Base-by-base conservation (phyloP, 2,888 invertebrate species). In the Metallyticus violacea region DNA sequence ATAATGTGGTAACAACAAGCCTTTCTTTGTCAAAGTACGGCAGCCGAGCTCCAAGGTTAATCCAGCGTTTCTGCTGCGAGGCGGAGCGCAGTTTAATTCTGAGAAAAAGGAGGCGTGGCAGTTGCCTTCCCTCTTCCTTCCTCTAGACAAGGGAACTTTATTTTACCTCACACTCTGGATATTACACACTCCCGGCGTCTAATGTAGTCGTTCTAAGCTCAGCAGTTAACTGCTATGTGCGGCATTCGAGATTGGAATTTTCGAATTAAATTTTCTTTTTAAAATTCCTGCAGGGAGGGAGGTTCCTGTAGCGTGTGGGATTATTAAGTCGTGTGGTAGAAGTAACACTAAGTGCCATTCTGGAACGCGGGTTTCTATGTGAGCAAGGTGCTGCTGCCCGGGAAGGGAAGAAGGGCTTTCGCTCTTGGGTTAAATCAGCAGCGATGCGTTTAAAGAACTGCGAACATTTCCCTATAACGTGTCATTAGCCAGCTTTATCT, bases 181-280 rank as follows among this genome's bases (percentile, higher is more conserved):
- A 62, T 62, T 62, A 62, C 40, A 62, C 40, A 62, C 40, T 62
- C 40, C 40, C 40, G 40, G 40, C 40, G 40, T 62, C 40, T 81
- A 30, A 81, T 81, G 30, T 40, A 81, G 81, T 40, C 81, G 30
- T 40, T 81, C 30, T 26, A 30, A 30, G 9, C 29, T 9, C 81
- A 4, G 25, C n/a, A n/a, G 40, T 62, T 62, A 62, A 62, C 40
- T 62, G 81, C 28, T 81, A 81, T 81, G 81, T 30, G 81, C 29
- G 81, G 30, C 29, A 81, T 81, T 81, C 81, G 29, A 81, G 81
- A 81, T 30, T 81, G 81, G 81, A 81, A 81, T 81, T 81, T 81
- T 81, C 26, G 30, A 81, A 81, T 81, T 81, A 81, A 30, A 81
- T 81, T 81, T 81, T 25, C 40, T 62, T 81, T 81, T 81, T 81